phyloP scores from a whole-genome alignment of 2,888 invertebrate genomes.

The Sarcophaga variegata region DNA sequence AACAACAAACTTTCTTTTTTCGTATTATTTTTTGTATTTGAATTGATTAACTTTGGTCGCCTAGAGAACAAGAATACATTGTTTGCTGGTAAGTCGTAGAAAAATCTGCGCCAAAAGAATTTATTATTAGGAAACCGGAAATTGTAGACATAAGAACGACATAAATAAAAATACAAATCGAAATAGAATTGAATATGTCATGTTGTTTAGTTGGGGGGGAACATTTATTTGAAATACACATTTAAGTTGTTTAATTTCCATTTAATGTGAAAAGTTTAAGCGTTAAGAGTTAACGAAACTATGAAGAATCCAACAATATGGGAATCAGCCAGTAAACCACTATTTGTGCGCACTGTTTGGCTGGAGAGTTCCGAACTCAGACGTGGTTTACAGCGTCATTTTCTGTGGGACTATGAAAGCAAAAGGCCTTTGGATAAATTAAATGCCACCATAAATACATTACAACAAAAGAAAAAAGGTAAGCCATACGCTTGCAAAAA shows the following conservation, averaged over 20 bases:
- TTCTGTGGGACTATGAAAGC: slow-evolving; percentile 80
- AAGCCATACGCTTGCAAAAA: neutral
- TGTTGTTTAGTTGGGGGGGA: neutral
- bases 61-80: slow-evolving; percentile 74
- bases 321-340: slow-evolving; percentile 85
- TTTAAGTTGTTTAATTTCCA: slow-evolving; percentile 37
- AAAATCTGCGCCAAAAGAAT: slow-evolving; percentile 1
- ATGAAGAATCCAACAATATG: slow-evolving; percentile 83
- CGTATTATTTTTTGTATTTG: neutral
- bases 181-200: slow-evolving; percentile 6
- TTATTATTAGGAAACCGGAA: slow-evolving; percentile 36
- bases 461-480: slow-evolving; percentile 33
- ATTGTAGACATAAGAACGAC: slow-evolving; percentile 56
- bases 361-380: slow-evolving; percentile 84
- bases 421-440: slow-evolving; percentile 69
- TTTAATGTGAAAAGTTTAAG: slow-evolving; percentile 28
- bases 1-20: slow-evolving; percentile 53
- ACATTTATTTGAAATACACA: neutral
- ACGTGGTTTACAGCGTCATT: slow-evolving; percentile 78
- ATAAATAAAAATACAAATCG: slow-evolving; percentile 7
- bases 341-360: slow-evolving; percentile 87
- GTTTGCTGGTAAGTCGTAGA: slow-evolving; percentile 67
- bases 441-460: slow-evolving; percentile 28
- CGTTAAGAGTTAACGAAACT: neutral
- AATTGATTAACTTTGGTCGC: slow-evolving; percentile 72